Evolutionary conservation across 2,888 invertebrate genomes (phyloP).

Genomic region (Flexamia atlantica): DNA sequence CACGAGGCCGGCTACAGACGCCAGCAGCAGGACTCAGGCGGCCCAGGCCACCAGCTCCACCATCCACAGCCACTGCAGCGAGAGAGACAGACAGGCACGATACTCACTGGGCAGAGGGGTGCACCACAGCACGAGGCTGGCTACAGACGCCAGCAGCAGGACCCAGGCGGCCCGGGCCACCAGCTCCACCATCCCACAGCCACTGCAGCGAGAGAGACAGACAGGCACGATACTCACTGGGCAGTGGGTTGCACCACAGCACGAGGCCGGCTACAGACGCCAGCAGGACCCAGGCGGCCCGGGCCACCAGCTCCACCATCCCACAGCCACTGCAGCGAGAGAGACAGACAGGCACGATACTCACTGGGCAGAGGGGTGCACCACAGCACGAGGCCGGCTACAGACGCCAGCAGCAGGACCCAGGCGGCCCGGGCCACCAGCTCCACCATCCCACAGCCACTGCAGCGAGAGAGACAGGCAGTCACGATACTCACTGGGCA

Average conservation of each 20-base stretch:
- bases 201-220: conserved; percentile 24
- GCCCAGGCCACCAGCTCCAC: conserved; percentile 6
- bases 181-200: conserved; percentile 12
- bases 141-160: conserved; percentile 67
- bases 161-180: conserved; percentile 61
- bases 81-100: conserved; percentile 33
- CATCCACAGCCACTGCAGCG: conserved; percentile 3
- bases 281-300: conserved; percentile 64
- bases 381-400: conserved; percentile 68
- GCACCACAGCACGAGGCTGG: conserved; percentile 68
- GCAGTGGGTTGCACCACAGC: conserved; percentile 69
- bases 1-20: conserved; percentile 67
- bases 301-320: conserved; percentile 11
- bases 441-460: conserved; percentile 4
- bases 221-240: too few species aligned
- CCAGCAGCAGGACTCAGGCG: conserved; percentile 66
- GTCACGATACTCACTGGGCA: too few species aligned
- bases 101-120: too few species aligned
- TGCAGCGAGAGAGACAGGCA: conserved; percentile 21
- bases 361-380: too few species aligned
- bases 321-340: conserved; percentile 9
- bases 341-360: conserved; percentile 19
- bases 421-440: conserved; percentile 52
- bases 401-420: conserved; percentile 66
- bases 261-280: conserved; percentile 68